Evolutionary conservation across 1,140 invertebrate species (phyloP), one percentile per base, ranked within the genome.

Genomic region (Pantala flavescens): DNA sequence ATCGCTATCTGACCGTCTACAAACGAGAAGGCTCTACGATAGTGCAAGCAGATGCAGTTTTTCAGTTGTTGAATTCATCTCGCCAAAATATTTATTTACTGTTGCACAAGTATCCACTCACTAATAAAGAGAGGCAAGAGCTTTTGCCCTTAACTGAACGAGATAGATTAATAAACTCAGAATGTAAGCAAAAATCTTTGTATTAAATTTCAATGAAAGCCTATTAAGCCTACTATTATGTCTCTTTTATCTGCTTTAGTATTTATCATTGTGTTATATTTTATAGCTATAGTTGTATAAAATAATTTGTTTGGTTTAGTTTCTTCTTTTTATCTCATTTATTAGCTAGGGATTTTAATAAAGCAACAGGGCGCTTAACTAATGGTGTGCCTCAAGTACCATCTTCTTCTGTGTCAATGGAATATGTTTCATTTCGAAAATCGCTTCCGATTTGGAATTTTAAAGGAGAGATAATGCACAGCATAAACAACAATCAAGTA

Each of bases 11-110:
- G 73, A 93, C 90, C 24, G 88, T 93, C 19, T 91, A 89, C 76
- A 93, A 93, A 82, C 85, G 90, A 76, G 85, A 89, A 78, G 88
- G 87, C 0, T 90, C 89, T 0, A 88, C 87, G 0, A 89, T 90
- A 73, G 87, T 90, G 7, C 88, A 90, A 79, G 86, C 85, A 78
- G 88, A 91, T 83, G 89, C 91, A n/a, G 82, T 86, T 43, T 86
- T 93, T 63, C 86, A 89, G 73, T 79, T 93, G 70, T 86, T 88
- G 74, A 85, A 87, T 0, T 82, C 85, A 63, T 90, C 91, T 24
- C 83, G 87, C 73, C 88, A 90, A 71, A 85, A 85, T 75, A 85
- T 89, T 72, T 82, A 83, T 24, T 84, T 78, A 77, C 81, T 90
- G 24, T 80, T 91, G 43, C 87, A 90, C 76, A 86, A 87, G 43